phyloP scores from a whole-genome alignment of 2,797 vertebrate species.

The Mormyrus proboscirostris region DNA sequence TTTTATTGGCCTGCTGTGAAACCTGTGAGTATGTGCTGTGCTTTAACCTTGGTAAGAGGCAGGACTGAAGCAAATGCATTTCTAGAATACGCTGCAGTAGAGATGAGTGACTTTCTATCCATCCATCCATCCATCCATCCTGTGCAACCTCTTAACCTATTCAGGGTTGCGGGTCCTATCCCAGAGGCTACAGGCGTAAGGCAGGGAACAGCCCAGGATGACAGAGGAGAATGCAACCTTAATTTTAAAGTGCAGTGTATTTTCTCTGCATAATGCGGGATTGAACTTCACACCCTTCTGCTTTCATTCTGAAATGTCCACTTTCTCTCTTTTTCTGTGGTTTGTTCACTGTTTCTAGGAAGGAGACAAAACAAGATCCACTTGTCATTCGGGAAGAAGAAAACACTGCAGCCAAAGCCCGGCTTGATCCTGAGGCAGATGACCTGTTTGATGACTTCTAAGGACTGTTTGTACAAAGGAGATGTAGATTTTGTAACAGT shows the following conservation, averaged over 20 bases:
- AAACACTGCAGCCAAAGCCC: constrained; percentile 39
- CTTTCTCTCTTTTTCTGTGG: not conserved
- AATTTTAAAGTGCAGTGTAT: not conserved
- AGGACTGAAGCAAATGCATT: not conserved
- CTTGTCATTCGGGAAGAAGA: constrained; percentile 31
- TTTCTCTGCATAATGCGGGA: not conserved
- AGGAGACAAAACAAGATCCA: not conserved
- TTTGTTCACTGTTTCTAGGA: not conserved
- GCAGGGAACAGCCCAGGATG: not conserved
- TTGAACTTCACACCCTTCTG: not conserved
- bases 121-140: not conserved
- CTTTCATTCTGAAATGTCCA: not conserved
- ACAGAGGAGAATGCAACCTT: not conserved
- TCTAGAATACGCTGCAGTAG: not conserved
- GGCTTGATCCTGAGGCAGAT: constrained; percentile 59
- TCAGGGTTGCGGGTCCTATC: not conserved
- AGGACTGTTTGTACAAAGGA: constrained; percentile 9
- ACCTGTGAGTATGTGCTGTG: not conserved
- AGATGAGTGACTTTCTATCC: not conserved
- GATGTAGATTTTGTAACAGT: not conserved
- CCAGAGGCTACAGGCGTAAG: not conserved
- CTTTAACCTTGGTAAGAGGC: not conserved
- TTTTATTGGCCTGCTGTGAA: not conserved
- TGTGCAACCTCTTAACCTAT: not conserved
- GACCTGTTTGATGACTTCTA: constrained; percentile 78